Evolutionary conservation across 1,140 invertebrate genomes (phyloP).

Genomic region (Steinernema feltiae): DNA sequence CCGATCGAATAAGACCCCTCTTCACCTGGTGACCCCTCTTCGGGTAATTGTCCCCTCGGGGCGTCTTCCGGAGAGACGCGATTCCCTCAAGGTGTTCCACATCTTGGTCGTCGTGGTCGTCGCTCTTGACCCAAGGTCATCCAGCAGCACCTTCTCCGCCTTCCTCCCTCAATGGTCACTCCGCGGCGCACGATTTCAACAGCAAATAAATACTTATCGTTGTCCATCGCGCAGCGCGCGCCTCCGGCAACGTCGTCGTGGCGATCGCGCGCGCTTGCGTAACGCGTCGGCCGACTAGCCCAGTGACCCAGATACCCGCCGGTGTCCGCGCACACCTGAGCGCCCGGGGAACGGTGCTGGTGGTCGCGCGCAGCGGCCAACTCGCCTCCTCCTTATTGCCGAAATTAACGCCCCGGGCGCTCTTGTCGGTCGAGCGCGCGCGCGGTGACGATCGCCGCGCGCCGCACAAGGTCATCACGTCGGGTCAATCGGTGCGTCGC

Average conservation of each 20-base stretch:
- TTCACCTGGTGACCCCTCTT: too few species aligned
- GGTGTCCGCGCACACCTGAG: conserved; percentile 9
- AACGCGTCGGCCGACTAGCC: not conserved
- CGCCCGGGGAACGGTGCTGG: not conserved
- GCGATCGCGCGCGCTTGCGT: not conserved
- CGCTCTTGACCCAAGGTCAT: conserved; percentile 8
- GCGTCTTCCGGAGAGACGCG: too few species aligned
- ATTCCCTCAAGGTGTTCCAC: too few species aligned
- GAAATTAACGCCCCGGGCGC: conserved; percentile 14
- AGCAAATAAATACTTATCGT: conserved; percentile 1
- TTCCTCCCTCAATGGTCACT: conserved; percentile 2
- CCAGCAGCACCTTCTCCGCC: too few species aligned
- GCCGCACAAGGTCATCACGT: not conserved
- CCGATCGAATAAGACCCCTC: too few species aligned
- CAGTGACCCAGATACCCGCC: conserved; percentile 12
- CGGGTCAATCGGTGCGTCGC: not conserved
- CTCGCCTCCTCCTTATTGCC: conserved; percentile 12
- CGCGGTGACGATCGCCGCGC: not conserved
- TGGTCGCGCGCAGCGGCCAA: not conserved
- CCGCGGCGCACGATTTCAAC: conserved; percentile 3
- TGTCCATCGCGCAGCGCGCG: too few species aligned
- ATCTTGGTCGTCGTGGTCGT: not conserved
- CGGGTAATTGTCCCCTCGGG: too few species aligned
- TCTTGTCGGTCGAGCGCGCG: not conserved
- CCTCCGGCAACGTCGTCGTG: not conserved